These are phyloP conservation scores for Orcinus orca DNA, from an alignment of 2,113 vertebrate genomes.

Conservation along the genomic window DNA sequence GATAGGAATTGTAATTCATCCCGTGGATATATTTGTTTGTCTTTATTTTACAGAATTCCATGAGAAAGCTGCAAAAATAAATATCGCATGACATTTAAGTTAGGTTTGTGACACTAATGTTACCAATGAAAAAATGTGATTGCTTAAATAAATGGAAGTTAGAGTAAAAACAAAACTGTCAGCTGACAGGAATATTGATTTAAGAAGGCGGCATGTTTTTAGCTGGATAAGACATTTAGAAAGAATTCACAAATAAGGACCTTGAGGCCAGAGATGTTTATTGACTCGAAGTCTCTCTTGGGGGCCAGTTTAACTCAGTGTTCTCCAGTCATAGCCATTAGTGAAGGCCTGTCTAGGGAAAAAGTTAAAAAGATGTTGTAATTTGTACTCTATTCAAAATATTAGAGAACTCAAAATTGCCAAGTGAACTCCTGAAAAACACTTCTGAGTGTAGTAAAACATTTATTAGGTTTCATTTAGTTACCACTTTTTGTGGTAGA, in stretches of 20 bases:
- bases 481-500: neutral
- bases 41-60: neutral
- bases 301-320: neutral
- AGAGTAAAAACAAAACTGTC: neutral
- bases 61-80: constrained; percentile 36
- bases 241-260: neutral
- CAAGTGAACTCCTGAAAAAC: neutral
- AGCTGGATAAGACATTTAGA: neutral
- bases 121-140: neutral
- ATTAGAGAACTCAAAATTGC: neutral
- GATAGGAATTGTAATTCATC: neutral
- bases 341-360: neutral
- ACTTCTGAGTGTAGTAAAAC: neutral
- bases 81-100: constrained; percentile 5
- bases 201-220: neutral
- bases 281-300: neutral
- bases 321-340: neutral
- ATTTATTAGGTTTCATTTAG: neutral
- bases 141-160: constrained; percentile 3
- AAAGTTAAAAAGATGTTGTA: neutral
- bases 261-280: neutral
- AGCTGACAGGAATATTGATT: neutral
- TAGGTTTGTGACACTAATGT: neutral
- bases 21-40: neutral
- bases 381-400: neutral